Evolutionary conservation across 2,797 vertebrate genomes (phyloP).

Genomic region (Hybognathus amarus): DNA sequence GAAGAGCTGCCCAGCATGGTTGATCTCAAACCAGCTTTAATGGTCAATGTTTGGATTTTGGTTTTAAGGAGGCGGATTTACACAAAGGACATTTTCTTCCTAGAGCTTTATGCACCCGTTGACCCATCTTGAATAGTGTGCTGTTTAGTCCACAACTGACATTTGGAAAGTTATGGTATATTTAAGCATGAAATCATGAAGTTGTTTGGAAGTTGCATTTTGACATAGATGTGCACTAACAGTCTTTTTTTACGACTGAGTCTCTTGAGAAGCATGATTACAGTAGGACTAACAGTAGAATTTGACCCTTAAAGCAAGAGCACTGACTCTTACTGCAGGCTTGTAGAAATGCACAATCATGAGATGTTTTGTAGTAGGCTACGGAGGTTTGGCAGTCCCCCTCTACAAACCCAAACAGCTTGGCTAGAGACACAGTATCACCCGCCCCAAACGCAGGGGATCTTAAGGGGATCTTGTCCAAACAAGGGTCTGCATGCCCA

Average conservation of each 20-base stretch:
- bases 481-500: conserved; percentile 65
- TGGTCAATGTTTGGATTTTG: conserved; percentile 33
- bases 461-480: conserved; percentile 57
- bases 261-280: background rate
- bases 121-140: conserved; percentile 21
- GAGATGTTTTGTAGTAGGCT: conserved; percentile 17
- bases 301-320: background rate
- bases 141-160: conserved; percentile 12
- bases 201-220: conserved; percentile 12
- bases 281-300: background rate
- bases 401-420: conserved; percentile 43
- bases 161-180: conserved; percentile 34
- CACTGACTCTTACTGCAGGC: background rate
- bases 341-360: background rate
- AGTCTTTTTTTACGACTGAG: background rate
- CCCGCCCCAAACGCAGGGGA: conserved; percentile 26
- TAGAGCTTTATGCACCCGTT: conserved; percentile 32
- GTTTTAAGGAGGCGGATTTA: conserved; percentile 34
- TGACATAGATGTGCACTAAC: background rate
- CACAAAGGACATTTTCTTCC: conserved; percentile 44
- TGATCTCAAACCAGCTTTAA: conserved; percentile 43
- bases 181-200: conserved; percentile 5
- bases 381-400: conserved; percentile 17
- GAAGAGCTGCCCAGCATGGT: conserved; percentile 39
- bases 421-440: conserved; percentile 34